Evolutionary conservation across 1,140 invertebrate genomes (phyloP).

Genomic region (Fopius arisanus): DNA sequence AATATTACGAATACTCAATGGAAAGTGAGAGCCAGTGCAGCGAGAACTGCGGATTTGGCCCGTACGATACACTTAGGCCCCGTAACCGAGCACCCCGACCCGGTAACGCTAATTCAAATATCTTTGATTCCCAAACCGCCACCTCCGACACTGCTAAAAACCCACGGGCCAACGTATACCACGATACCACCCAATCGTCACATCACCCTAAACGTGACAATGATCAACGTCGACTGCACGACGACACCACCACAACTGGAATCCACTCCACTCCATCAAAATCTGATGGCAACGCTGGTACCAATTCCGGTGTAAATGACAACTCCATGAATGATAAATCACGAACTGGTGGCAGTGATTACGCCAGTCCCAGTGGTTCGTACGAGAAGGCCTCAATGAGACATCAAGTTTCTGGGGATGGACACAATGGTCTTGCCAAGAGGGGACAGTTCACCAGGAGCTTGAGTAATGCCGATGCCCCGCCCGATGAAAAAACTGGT

Average conservation of each 20-base stretch:
- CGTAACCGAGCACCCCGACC: constrained; percentile 63
- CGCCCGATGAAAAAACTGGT: constrained; percentile 86
- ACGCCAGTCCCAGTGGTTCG: constrained; percentile 57
- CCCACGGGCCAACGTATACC: constrained; percentile 51
- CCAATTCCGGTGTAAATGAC: not conserved
- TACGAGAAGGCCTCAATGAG: constrained; percentile 59
- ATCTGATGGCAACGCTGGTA: not conserved
- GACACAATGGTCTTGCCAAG: constrained; percentile 59
- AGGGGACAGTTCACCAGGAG: constrained; percentile 81
- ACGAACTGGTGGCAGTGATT: constrained; percentile 62
- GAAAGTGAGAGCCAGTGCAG: constrained; percentile 65
- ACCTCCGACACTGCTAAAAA: constrained; percentile 65
- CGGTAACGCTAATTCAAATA: constrained; percentile 66
- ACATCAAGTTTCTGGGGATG: constrained; percentile 49
- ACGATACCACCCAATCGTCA: constrained; percentile 35
- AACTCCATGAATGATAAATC: constrained; percentile 46
- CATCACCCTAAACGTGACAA: constrained; percentile 15
- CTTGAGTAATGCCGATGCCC: constrained; percentile 81
- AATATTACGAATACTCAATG: constrained; percentile 65
- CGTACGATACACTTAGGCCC: constrained; percentile 64
- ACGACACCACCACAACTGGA: not conserved
- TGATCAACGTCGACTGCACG: constrained; percentile 33
- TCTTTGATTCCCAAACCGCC: constrained; percentile 66
- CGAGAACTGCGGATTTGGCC: constrained; percentile 66
- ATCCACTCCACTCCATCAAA: not conserved